phyloP scores from a whole-genome alignment of 2,113 vertebrate species.

The Lipophrys pholis region DNA sequence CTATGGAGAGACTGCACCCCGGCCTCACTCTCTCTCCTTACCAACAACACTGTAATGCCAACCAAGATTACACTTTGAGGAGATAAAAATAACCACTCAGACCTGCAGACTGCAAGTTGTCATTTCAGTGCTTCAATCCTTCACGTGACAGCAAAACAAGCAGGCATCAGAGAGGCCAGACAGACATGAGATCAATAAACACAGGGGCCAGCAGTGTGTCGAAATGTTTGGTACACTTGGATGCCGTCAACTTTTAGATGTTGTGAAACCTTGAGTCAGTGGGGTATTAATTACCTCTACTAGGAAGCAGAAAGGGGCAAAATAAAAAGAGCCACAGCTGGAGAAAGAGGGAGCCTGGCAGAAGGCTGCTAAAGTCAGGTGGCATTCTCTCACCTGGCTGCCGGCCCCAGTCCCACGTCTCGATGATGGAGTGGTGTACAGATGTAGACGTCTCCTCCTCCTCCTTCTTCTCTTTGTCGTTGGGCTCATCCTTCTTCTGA shows the following conservation, averaged over 20 bases:
- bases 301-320: slow-evolving; percentile 23
- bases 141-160: slow-evolving; percentile 61
- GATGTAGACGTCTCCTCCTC: slow-evolving; percentile 89
- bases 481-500: slow-evolving; percentile 95
- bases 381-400: slow-evolving; percentile 90
- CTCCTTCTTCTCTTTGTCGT: slow-evolving; percentile 98
- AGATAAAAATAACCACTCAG: slow-evolving; percentile 77
- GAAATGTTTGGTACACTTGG: slow-evolving; percentile 38
- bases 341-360: background rate
- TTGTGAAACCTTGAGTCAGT: slow-evolving; percentile 58
- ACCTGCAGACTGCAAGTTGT: slow-evolving; percentile 47
- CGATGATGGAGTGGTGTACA: slow-evolving; percentile 93
- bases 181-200: slow-evolving; percentile 28
- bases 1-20: slow-evolving; percentile 9
- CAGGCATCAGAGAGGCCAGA: slow-evolving; percentile 14
- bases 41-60: slow-evolving; percentile 26
- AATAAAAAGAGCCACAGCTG: slow-evolving; percentile 18
- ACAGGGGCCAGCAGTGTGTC: slow-evolving; percentile 12
- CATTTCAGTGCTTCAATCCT: slow-evolving; percentile 59
- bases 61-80: slow-evolving; percentile 39
- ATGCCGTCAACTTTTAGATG: slow-evolving; percentile 54
- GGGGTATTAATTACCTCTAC: slow-evolving; percentile 41
- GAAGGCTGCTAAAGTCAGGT: background rate
- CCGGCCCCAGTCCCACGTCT: slow-evolving; percentile 97
- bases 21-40: background rate